phyloP scores from a whole-genome alignment of 2,888 invertebrate species.

The Tenodera sinensis region DNA sequence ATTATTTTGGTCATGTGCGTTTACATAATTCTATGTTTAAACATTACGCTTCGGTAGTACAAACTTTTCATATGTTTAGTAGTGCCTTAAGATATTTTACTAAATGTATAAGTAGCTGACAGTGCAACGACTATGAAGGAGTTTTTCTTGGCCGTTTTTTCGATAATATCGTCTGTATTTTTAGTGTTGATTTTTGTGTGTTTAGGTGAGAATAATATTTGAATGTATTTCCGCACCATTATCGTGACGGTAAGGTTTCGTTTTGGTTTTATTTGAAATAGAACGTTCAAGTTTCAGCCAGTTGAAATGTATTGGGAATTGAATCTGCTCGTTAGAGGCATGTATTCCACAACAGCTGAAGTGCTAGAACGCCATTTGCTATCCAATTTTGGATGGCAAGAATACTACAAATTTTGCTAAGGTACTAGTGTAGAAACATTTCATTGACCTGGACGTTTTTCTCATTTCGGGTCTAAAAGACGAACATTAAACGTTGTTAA shows the following conservation, averaged over 20 bases:
- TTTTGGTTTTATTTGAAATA: not conserved
- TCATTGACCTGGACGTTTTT: too few relatives aligned
- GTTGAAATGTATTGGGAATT: too few relatives aligned
- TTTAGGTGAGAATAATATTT: constrained; percentile 51
- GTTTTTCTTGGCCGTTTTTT: constrained; percentile 48
- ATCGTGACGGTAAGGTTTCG: not conserved
- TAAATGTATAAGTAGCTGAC: not conserved
- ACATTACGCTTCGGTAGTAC: not conserved
- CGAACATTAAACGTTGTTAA: too few relatives aligned
- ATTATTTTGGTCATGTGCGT: not conserved
- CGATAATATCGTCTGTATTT: constrained; percentile 54
- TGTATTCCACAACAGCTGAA: too few relatives aligned
- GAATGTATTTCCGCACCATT: not conserved
- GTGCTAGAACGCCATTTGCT: too few relatives aligned
- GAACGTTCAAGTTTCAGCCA: not conserved
- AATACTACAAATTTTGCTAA: too few relatives aligned
- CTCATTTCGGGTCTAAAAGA: too few relatives aligned
- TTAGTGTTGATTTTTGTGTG: constrained; percentile 55
- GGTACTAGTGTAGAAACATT: too few relatives aligned
- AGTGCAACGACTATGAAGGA: constrained; percentile 24
- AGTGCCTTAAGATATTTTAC: not conserved
- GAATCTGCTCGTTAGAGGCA: too few relatives aligned
- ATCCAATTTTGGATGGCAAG: too few relatives aligned
- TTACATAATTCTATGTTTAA: not conserved
- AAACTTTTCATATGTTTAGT: not conserved